A percentile compares a stretch with the other conserved stretches of the same genome.
phyloP scores from a whole-genome alignment of 2,888 invertebrate genomes.

The Drosophila yooni region DNA sequence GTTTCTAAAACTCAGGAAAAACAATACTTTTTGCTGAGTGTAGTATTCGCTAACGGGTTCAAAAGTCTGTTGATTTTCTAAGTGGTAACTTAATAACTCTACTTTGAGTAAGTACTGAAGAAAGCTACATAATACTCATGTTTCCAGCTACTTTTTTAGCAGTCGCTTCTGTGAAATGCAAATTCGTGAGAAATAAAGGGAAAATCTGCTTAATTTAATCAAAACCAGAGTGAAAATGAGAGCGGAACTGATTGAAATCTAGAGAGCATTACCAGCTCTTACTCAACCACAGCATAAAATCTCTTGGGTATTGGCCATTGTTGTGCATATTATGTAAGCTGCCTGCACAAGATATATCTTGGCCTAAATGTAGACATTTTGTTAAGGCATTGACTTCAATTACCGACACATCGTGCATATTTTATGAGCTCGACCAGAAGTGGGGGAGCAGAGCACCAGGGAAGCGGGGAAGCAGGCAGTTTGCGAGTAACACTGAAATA shows the following conservation, averaged over 20 bases:
- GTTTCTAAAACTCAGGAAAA: neutral
- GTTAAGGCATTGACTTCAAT: constrained; percentile 70
- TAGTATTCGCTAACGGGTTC: neutral
- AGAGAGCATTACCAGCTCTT: neutral
- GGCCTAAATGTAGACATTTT: constrained; percentile 56
- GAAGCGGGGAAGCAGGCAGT: constrained; percentile 1
- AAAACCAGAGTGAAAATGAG: constrained; percentile 1
- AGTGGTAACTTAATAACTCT: neutral
- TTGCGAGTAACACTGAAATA: constrained; percentile 24
- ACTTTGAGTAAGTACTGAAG: neutral
- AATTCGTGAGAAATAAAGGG: neutral
- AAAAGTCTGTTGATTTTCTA: neutral
- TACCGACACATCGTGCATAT: constrained; percentile 68
- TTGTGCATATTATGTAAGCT: constrained; percentile 8
- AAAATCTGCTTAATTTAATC: neutral
- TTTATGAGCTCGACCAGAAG: constrained; percentile 52
- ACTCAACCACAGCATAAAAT: neutral
- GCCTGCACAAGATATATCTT: constrained; percentile 18
- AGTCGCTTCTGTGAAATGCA: neutral
- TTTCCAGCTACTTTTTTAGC: neutral
- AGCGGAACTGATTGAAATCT: constrained; percentile 13
- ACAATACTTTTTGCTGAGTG: neutral
- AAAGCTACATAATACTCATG: neutral
- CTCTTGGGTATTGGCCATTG: constrained; percentile 16
- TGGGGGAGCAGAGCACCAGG: neutral